Evolutionary conservation across 1,140 invertebrate species (phyloP).

Genomic region (Caenorhabditis inopinata): DNA sequence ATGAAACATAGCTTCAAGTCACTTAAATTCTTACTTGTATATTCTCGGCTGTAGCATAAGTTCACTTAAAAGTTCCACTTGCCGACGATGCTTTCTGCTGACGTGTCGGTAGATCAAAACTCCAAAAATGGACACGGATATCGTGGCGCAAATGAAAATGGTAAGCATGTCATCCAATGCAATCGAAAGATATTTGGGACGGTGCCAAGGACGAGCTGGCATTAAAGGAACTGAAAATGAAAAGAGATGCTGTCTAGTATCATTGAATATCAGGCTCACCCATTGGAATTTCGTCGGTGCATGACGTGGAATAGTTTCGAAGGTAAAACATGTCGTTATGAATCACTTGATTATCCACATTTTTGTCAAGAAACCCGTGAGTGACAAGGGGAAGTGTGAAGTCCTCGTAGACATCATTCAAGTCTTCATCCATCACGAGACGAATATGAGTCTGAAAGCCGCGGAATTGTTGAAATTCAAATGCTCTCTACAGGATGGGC

Average conservation of each 20-base stretch:
- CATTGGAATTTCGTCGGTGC: constrained; percentile 11
- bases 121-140: constrained; percentile 5
- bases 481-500: too few species aligned
- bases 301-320: constrained; percentile 17
- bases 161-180: constrained; percentile 39
- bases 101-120: constrained; percentile 10
- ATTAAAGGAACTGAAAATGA: neutral
- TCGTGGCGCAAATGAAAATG: constrained; percentile 36
- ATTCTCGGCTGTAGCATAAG: constrained; percentile 38
- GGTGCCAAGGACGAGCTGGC: neutral
- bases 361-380: neutral
- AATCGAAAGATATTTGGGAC: constrained; percentile 38
- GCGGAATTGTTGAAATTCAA: too few species aligned
- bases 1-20: too few species aligned
- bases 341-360: constrained; percentile 23
- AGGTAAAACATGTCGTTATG: constrained; percentile 27
- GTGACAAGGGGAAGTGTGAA: constrained; percentile 6
- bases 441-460: constrained; percentile 36
- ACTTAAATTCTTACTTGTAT: neutral
- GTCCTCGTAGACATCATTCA: constrained; percentile 29
- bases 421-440: neutral
- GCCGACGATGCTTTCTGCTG: constrained; percentile 24
- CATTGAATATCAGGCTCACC: neutral
- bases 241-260: neutral
- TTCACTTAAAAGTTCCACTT: constrained; percentile 29